Evolutionary conservation across 1,140 invertebrate genomes (phyloP), one percentile per base, ranked within the genome.

Genomic region (Neotoxoptera formosana): DNA sequence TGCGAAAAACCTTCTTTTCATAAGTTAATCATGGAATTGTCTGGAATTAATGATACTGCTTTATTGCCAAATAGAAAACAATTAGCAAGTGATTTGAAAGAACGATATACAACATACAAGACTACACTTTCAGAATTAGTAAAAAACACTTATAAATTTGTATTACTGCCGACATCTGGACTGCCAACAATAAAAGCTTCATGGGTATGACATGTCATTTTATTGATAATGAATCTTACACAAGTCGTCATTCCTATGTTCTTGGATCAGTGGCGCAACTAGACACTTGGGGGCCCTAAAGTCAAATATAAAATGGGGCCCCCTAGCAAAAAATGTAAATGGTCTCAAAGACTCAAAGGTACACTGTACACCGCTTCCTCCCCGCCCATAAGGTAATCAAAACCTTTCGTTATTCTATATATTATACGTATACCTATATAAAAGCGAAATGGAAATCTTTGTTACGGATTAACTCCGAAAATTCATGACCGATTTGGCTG

Each of bases 41-140:
- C 76, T 81, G 76, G 60, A 20, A 81, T 81, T 34, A 81, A n/a
- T 81, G 76, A 81, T 81, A 81, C 76, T 34, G 30, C 76, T 34
- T 81, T 81, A 81, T 81, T 81, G 36, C 76, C 76, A 81, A 81
- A 81, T 34, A n/a, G 76, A 81, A 81, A 81, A 81, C 17, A 81
- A 34, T 34, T 36, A 81, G 34, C 76, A 0, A 20, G n/a, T 81
- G 11, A 81, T 81, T 81, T 20, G 17, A 81, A 34, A 81, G 7
- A 81, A 20, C 36, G n/a, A 34, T 81, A 81, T 81, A 81, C 76
- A 81, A 81, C 14, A 81, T 81, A 81, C n/a, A 81, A 34, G 36
- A 7, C 2, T 36, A 34, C n/a, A 34, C 30, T 36, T 34, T 7
- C 30, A 34, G n/a, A n/a, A 17, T 36, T 81, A 20, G 7, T 81